phyloP scores from a whole-genome alignment of 1,140 invertebrate genomes.

The Panagrolaimus sp. region DNA sequence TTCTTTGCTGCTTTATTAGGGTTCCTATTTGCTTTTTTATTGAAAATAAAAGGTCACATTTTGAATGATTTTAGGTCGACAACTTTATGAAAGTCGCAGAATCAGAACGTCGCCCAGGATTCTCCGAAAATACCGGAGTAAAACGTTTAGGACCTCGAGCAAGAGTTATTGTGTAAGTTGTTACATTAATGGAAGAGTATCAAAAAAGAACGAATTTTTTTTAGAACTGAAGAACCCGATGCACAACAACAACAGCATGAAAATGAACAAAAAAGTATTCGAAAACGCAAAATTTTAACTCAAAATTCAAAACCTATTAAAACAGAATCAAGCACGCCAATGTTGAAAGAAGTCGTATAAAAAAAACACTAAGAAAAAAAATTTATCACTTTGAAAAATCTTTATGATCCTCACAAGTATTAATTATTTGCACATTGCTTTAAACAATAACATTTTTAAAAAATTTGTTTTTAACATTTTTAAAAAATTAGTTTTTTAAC shows the following conservation, averaged over 20 bases:
- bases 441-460: too few species aligned
- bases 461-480: too few species aligned
- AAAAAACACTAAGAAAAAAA: too few species aligned
- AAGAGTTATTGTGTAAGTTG: constrained; percentile 25
- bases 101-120: constrained; percentile 30
- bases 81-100: constrained; percentile 55
- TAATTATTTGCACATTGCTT: too few species aligned
- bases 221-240: not conserved
- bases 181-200: not conserved
- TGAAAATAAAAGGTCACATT: constrained; percentile 18
- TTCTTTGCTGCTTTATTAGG: not conserved
- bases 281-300: too few species aligned
- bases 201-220: not conserved
- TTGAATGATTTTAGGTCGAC: constrained; percentile 43
- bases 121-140: constrained; percentile 4
- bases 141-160: constrained; percentile 23
- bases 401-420: too few species aligned
- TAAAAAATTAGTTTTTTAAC: too few species aligned
- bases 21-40: constrained; percentile 4
- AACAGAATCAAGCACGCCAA: too few species aligned
- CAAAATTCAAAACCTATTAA: too few species aligned
- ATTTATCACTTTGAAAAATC: too few species aligned
- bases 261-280: not conserved
- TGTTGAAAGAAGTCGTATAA: too few species aligned
- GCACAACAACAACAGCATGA: not conserved